A percentile compares a stretch with the other conserved stretches of the same genome.
Evolutionary conservation across 2,888 invertebrate genomes (phyloP).

Genomic region (Aelia acuminata): DNA sequence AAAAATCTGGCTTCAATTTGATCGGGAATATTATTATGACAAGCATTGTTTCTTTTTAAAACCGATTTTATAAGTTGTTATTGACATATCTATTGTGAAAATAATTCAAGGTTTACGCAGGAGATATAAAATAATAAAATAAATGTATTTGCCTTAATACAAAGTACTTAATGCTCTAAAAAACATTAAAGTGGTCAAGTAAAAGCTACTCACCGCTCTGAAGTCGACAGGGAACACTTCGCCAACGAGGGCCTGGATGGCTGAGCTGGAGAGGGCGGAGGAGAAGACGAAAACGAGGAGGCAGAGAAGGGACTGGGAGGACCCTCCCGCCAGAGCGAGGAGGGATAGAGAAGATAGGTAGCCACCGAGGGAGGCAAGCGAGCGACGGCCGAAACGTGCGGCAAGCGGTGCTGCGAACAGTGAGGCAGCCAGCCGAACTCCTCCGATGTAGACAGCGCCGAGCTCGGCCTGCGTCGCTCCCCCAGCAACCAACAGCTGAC

Average conservation of each 20-base stretch:
- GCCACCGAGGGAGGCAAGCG: conserved; percentile 29
- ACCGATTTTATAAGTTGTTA: too few species aligned
- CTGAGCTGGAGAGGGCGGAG: conserved; percentile 46
- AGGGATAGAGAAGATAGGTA: conserved; percentile 44
- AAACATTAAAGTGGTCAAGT: too few species aligned
- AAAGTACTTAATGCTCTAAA: too few species aligned
- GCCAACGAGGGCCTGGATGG: conserved; percentile 42
- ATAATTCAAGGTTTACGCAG: too few species aligned
- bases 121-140: too few species aligned
- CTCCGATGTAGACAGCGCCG: conserved; percentile 48
- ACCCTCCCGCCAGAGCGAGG: conserved; percentile 29
- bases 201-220: conserved; percentile 50
- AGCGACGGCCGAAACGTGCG: conserved; percentile 28
- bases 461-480: not conserved
- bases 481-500: conserved; percentile 9
- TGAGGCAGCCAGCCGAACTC: not conserved
- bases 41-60: too few species aligned
- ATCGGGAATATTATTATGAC: too few species aligned
- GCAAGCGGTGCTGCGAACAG: conserved; percentile 42
- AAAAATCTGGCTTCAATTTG: too few species aligned
- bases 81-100: too few species aligned
- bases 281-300: conserved; percentile 51
- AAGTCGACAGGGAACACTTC: conserved; percentile 50
- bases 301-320: conserved; percentile 3
- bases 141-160: too few species aligned